These are phyloP conservation scores for Trichosurus vulpecula DNA, from an alignment of 2,797 vertebrate genomes.

Conservation along the genomic window DNA sequence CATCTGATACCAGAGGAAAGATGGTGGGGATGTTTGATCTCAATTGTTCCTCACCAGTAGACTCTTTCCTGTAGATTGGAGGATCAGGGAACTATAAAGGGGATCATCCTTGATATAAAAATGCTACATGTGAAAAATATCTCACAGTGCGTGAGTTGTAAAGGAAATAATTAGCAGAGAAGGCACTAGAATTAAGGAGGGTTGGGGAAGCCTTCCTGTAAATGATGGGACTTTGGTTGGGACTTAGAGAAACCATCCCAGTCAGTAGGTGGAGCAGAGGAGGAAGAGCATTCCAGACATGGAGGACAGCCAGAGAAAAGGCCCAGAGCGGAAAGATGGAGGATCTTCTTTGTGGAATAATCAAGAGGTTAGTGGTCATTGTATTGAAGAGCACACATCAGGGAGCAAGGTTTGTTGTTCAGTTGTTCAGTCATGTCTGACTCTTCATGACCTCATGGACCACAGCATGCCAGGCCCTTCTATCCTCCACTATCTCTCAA, in stretches of 20 bases:
- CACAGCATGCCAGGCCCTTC: too few species aligned
- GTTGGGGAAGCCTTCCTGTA: neutral
- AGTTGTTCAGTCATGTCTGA: too few species aligned
- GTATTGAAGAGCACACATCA: neutral
- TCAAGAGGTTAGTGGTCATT: neutral
- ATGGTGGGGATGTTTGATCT: neutral
- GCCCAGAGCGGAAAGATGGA: neutral
- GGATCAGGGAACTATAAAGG: neutral
- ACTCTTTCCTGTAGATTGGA: neutral
- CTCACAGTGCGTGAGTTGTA: too few species aligned
- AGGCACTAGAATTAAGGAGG: neutral
- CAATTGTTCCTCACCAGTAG: neutral
- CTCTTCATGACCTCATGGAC: too few species aligned
- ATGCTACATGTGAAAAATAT: neutral
- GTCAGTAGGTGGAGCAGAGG: neutral
- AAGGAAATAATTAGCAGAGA: neutral
- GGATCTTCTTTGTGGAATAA: neutral
- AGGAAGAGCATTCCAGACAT: neutral
- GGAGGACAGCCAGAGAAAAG: neutral
- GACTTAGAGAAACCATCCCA: neutral
- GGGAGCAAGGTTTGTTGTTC: neutral
- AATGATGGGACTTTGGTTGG: neutral
- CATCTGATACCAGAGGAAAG: neutral
- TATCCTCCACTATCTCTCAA: too few species aligned
- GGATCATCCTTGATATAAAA: neutral